Evolutionary conservation across 2,797 vertebrate species (phyloP).

Genomic region (Prunella strophiata): DNA sequence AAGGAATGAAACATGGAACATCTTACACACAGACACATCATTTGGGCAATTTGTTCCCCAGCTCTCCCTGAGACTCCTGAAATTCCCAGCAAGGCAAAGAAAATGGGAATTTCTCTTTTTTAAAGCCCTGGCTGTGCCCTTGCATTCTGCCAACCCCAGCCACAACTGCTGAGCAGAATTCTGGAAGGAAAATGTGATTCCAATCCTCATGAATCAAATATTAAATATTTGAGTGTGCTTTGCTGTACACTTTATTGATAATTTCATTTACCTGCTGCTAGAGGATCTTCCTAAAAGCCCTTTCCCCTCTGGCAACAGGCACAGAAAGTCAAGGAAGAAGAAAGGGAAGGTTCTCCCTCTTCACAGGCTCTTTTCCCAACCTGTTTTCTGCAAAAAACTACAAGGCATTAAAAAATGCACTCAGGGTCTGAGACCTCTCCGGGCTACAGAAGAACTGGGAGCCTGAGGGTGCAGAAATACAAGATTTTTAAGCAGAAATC

Average conservation of each 20-base stretch:
- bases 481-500: background rate
- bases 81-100: background rate
- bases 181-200: background rate
- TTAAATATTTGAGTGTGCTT: background rate
- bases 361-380: background rate
- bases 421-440: background rate
- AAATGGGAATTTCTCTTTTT: background rate
- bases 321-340: background rate
- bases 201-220: background rate
- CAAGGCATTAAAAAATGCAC: background rate
- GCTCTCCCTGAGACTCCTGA: background rate
- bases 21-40: background rate
- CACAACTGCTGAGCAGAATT: background rate
- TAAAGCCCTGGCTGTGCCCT: background rate
- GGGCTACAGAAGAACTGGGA: background rate
- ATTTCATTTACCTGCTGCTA: background rate
- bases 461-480: background rate
- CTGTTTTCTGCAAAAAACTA: background rate
- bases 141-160: background rate
- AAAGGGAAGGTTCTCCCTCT: background rate
- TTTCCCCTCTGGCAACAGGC: background rate
- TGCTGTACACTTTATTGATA: background rate
- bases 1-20: background rate
- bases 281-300: background rate
- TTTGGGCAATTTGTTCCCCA: background rate